A percentile compares a stretch with the other conserved stretches of the same genome.
Evolutionary conservation across 1,140 invertebrate species (phyloP).

Genomic region (Eulimnadia texana): DNA sequence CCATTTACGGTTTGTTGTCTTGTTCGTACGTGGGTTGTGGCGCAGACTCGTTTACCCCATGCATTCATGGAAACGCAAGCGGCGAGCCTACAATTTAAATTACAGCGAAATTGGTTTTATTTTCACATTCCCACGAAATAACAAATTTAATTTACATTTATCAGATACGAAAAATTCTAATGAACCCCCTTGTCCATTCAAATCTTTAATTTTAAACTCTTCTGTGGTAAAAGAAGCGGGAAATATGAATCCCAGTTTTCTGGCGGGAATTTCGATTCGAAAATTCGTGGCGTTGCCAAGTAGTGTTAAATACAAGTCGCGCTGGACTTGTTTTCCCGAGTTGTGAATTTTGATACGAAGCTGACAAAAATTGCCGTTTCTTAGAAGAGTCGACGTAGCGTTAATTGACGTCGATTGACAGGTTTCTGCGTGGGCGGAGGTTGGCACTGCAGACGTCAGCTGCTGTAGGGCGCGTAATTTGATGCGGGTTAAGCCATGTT

Average conservation of each 20-base stretch:
- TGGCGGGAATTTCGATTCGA: neutral
- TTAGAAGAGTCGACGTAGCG: neutral
- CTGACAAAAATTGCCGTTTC: neutral
- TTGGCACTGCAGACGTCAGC: neutral
- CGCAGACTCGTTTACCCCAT: neutral
- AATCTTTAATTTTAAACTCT: neutral
- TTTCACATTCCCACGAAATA: neutral
- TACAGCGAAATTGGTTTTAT: neutral
- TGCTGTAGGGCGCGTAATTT: neutral
- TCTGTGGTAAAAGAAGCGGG: neutral
- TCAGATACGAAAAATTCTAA: neutral
- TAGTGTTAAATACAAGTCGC: neutral
- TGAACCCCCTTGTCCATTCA: neutral
- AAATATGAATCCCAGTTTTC: neutral
- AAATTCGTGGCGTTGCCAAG: neutral
- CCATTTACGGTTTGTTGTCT: neutral
- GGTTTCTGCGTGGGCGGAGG: neutral
- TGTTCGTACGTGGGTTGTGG: neutral
- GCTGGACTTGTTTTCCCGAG: neutral
- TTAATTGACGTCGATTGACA: neutral
- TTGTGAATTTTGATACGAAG: neutral
- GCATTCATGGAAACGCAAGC: neutral
- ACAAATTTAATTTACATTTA: neutral
- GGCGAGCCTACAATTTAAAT: neutral
- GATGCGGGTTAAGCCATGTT: neutral